Conservation (phyloP, 2,888 invertebrate genomes). For the Phyllotreta cruciferae region DNA sequence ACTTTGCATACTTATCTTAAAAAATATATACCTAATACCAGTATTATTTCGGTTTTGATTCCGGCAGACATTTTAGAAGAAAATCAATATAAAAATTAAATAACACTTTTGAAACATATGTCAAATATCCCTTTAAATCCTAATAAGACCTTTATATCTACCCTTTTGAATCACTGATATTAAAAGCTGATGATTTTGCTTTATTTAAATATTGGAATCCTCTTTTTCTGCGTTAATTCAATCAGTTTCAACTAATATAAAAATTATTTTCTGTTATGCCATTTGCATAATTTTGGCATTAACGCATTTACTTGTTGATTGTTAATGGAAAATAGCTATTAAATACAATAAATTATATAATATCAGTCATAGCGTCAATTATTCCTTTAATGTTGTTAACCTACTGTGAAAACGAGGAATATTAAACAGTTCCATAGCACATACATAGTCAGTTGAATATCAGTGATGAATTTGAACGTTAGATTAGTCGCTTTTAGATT, state of each 20-base stretch:
- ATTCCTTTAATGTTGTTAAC: not conserved
- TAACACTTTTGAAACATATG: conserved; percentile 7
- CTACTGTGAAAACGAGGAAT: not conserved
- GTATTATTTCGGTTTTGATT: no score
- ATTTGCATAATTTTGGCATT: no score
- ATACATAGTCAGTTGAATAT: conserved; percentile 14
- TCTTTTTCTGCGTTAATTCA: no score
- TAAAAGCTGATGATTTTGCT: not conserved
- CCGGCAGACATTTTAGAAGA: not conserved
- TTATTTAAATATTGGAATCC: no score
- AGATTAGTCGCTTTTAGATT: conserved; percentile 52
- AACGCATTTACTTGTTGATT: no score
- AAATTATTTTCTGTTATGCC: no score
- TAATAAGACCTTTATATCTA: not conserved
- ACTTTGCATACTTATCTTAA: no score
- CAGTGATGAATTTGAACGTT: conserved; percentile 15
- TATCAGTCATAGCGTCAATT: no score
- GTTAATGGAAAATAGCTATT: no score
- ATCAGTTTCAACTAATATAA: no score
- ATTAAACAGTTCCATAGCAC: not conserved
- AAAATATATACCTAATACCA: no score
- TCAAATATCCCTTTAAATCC: conserved; percentile 14
- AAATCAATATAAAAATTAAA: not conserved
- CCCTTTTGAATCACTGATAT: conserved; percentile 7
- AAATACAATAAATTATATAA: no score